phyloP scores from a whole-genome alignment of 2,888 invertebrate species.

The Drosophila nigritarsus region DNA sequence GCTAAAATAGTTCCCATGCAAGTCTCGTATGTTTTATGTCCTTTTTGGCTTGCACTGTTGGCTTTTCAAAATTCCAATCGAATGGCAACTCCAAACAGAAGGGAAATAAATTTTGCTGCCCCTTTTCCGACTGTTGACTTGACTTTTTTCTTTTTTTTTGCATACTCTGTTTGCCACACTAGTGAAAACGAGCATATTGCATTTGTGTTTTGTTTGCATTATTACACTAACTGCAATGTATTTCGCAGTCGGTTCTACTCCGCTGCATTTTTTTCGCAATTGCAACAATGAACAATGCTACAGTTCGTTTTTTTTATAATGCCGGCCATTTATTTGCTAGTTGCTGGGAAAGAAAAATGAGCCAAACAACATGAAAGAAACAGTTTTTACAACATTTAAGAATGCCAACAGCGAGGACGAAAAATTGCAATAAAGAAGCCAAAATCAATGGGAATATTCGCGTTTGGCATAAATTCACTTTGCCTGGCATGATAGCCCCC shows the following conservation, averaged over 20 bases:
- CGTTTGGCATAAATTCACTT: conserved; percentile 76
- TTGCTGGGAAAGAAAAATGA: conserved; percentile 34
- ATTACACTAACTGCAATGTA: neutral
- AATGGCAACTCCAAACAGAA: conserved; percentile 19
- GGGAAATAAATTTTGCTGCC: conserved; percentile 24
- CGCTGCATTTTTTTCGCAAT: neutral
- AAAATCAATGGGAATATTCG: conserved; percentile 78
- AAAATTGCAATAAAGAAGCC: conserved; percentile 72
- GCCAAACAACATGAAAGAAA: conserved; percentile 18
- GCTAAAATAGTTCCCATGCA: conserved; percentile 2
- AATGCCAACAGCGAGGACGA: conserved; percentile 36
- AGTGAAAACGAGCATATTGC: neutral
- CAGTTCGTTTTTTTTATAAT: conserved; percentile 30
- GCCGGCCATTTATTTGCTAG: conserved; percentile 67
- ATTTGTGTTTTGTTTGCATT: neutral
- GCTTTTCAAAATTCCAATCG: conserved; percentile 36
- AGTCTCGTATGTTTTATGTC: neutral
- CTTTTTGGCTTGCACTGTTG: conserved; percentile 1
- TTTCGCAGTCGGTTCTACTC: neutral
- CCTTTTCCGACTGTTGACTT: conserved; percentile 8
- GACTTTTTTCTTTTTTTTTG: neutral
- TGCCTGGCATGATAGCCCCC: conserved; percentile 36
- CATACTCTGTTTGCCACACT: neutral
- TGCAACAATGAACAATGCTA: conserved; percentile 16
- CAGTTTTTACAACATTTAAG: conserved; percentile 55